Evolutionary conservation across 2,888 invertebrate species (phyloP), one percentile per base, ranked within the genome.

Genomic region (Heliconius charithonia): DNA sequence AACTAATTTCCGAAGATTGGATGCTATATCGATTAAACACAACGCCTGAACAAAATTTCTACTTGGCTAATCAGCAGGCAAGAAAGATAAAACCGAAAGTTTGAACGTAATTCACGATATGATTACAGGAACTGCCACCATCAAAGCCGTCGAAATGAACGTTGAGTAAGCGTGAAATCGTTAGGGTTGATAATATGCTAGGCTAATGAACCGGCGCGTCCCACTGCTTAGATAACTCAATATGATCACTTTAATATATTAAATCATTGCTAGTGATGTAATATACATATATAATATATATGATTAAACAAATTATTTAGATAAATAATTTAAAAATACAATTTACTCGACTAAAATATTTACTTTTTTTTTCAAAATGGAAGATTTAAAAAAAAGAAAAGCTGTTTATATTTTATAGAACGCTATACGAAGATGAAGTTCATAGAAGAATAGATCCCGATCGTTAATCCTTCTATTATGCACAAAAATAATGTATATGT

Each of bases 161-260:
- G 84, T 83, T 87, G 87, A 88, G 89, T 89, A 88, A 89, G 89
- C 90, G 90, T 90, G 89, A 93, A 92, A 92, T 92, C 90, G 91
- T 92, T 90, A 91, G 88, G 87, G 88, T 87, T 87, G 86, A 91
- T 93, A 92, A 92, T 92, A 90, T 85, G 87, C 88, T 90, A 84
- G 86, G 86, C 88, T 92, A 92, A 93, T 92, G 90, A 92, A 92
- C 87, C 87, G 84, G 82, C 83, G 84, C 85, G 85, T 85, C 85
- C 84, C 82, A 79, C 78, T 41, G 71, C 89, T 85, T 85, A 78
- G 84, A 84, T 84, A 83, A 86, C 85, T 86, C 85, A 85, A 86
- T 63, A 27, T 74, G 63, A 65, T 62, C 65, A 41, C 27, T 74
- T 65, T 27, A 27, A 63, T 63, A 81, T 79, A 80, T 72, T 16